Percentiles rank a stretch among this genome's conserved stretches.
These are phyloP conservation scores for Alethe diademata DNA, from an alignment of 2,113 vertebrate species.

Conservation along the genomic window DNA sequence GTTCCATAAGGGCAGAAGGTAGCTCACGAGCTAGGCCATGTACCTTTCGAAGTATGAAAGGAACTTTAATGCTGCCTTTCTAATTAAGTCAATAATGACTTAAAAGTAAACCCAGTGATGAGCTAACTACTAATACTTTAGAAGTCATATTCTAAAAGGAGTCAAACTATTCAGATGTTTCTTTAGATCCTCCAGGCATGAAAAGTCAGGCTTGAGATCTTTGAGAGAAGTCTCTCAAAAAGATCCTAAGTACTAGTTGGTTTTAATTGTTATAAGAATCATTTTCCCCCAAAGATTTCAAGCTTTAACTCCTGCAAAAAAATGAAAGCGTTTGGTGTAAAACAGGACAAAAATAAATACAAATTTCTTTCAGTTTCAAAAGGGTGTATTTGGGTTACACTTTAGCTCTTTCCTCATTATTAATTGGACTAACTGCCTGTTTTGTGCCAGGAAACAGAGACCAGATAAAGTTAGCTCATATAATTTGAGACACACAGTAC, in stretches of 20 bases:
- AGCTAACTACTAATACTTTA: neutral
- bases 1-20: neutral
- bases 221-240: neutral
- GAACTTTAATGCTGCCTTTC: neutral
- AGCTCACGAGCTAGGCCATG: neutral
- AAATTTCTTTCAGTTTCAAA: neutral
- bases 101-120: neutral
- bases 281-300: neutral
- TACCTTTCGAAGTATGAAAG: neutral
- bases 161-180: neutral
- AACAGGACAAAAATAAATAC: neutral
- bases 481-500: neutral
- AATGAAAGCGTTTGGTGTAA: neutral
- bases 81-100: neutral
- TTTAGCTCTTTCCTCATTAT: neutral
- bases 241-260: neutral
- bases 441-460: neutral
- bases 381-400: neutral
- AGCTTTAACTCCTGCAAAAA: neutral
- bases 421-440: neutral
- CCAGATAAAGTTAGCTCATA: neutral
- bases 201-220: neutral
- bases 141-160: neutral
- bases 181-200: neutral
- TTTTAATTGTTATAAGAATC: neutral